Conservation (phyloP, 2,113 vertebrate genomes). For the Charadrius vociferus region DNA sequence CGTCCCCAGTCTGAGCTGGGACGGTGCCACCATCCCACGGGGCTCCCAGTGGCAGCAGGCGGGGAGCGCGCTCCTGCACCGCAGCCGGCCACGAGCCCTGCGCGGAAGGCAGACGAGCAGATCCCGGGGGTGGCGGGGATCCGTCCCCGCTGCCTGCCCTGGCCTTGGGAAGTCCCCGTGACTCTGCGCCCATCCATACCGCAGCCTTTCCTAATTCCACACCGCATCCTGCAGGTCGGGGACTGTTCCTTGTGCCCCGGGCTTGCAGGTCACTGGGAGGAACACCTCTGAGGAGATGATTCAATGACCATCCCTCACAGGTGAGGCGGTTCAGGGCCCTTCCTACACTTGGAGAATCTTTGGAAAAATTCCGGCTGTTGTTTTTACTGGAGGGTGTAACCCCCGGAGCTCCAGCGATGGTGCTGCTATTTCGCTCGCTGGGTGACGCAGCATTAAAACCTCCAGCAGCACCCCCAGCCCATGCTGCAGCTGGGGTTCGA, state of each 20-base stretch:
- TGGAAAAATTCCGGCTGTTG: neutral
- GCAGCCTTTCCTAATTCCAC: fast-evolving
- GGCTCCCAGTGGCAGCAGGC: neutral
- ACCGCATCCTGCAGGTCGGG: fast-evolving
- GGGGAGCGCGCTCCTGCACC: neutral
- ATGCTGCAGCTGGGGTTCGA: neutral
- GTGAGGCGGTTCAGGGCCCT: neutral
- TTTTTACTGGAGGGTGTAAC: neutral
- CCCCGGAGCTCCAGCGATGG: fast-evolving
- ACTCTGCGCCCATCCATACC: neutral
- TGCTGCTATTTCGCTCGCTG: neutral
- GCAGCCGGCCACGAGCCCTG: neutral
- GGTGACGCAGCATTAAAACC: neutral
- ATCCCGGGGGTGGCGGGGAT: fast-evolving
- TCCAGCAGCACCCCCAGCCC: neutral
- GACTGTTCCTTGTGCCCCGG: neutral
- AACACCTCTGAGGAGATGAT: neutral
- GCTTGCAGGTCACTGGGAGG: neutral
- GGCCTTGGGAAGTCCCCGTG: neutral
- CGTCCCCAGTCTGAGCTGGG: neutral
- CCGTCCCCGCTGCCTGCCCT: neutral
- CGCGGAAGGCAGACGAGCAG: neutral
- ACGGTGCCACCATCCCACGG: neutral
- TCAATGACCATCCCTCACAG: neutral
- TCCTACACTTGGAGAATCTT: neutral